Conservation (phyloP, 2,888 invertebrate genomes). For the Capitulum mitella region DNA sequence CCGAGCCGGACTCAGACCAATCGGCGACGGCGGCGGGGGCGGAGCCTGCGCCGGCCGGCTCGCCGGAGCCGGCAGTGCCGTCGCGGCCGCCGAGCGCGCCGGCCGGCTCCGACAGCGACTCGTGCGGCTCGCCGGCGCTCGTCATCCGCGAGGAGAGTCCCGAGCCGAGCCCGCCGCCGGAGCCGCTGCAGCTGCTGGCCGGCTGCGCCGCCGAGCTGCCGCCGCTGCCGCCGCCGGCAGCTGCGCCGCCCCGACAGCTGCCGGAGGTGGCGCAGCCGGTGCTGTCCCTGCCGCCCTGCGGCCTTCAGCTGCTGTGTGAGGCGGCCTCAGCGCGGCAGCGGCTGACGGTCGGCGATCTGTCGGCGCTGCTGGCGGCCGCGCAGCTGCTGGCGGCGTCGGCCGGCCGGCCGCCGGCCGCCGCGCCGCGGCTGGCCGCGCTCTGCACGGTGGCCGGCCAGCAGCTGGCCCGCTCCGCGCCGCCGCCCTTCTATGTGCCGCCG, state of each 20-base stretch:
- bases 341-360: too few species aligned
- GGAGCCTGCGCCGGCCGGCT: neutral
- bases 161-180: neutral
- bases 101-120: neutral
- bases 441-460: neutral
- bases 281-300: neutral
- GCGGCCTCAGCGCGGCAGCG: neutral
- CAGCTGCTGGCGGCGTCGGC: neutral
- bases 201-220: neutral
- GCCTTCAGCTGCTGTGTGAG: slow-evolving; percentile 1
- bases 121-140: neutral
- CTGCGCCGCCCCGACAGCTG: neutral
- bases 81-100: neutral
- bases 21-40: neutral
- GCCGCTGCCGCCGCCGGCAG: neutral
- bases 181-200: neutral
- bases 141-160: neutral
- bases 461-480: neutral
- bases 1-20: neutral
- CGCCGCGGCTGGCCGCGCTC: neutral
- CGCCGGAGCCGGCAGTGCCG: slow-evolving; percentile 6
- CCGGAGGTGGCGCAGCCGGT: too few species aligned
- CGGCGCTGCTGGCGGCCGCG: neutral
- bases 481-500: neutral
- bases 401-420: neutral